Percentiles rank a stretch among this genome's conserved stretches.
These are phyloP conservation scores for Pinctada fucata DNA, from an alignment of 2,888 invertebrate genomes.

Conservation along the genomic window DNA sequence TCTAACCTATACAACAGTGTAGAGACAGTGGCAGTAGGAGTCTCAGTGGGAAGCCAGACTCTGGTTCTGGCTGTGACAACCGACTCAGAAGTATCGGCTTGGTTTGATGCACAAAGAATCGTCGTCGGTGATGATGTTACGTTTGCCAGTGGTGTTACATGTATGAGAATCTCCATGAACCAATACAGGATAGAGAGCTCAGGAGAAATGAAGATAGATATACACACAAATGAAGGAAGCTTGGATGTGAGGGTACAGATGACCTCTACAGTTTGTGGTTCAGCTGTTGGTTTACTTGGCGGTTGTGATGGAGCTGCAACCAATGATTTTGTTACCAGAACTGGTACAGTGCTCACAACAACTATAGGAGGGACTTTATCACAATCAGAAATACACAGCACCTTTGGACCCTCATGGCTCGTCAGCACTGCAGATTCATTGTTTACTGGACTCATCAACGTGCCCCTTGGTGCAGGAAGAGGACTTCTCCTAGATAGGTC, in stretches of 20 bases:
- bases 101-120: conserved; percentile 38
- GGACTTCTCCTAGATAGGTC: conserved; percentile 46
- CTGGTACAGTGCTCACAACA: conserved; percentile 38
- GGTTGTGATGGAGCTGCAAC: conserved; percentile 48
- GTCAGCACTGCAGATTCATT: conserved; percentile 40
- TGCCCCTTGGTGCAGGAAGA: conserved; percentile 41
- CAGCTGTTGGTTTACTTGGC: conserved; percentile 48
- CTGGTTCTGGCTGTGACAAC: conserved; percentile 45
- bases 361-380: conserved; percentile 34
- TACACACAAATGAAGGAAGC: conserved; percentile 46
- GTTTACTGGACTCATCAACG: conserved; percentile 31
- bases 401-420: conserved; percentile 53
- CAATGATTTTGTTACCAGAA: conserved; percentile 49
- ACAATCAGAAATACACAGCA: conserved; percentile 42
- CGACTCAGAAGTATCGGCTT: conserved; percentile 33
- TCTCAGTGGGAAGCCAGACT: conserved; percentile 35
- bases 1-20: conserved; percentile 42
- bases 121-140: conserved; percentile 38
- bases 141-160: conserved; percentile 32
- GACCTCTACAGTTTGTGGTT: conserved; percentile 37
- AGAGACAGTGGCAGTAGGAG: conserved; percentile 41
- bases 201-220: conserved; percentile 38
- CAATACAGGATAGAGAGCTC: conserved; percentile 41
- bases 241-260: conserved; percentile 41
- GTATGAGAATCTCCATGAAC: conserved; percentile 31